These are phyloP conservation scores for Tipula confusa DNA, from an alignment of 2,888 invertebrate species.

Conservation along the genomic window DNA sequence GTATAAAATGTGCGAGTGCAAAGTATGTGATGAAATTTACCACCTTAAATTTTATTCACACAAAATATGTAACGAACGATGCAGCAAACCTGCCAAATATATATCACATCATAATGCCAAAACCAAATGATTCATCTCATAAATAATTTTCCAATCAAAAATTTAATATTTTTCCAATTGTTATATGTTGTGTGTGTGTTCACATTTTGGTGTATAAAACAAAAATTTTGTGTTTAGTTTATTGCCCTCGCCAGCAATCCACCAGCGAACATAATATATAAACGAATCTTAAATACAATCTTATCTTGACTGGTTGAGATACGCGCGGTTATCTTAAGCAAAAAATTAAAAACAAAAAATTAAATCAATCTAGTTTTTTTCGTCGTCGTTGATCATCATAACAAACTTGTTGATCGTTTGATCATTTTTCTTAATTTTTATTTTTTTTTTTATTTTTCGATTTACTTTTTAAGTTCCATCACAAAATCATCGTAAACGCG, in stretches of 20 bases:
- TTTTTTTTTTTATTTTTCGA: not conserved
- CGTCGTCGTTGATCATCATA: not conserved
- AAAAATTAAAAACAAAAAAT: not conserved
- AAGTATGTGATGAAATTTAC: not conserved
- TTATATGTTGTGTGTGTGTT: not conserved
- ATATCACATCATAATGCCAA: conserved; percentile 25
- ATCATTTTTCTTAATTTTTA: conserved; percentile 14
- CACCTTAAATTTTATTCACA: not conserved
- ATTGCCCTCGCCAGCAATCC: not conserved
- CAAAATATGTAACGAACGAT: not conserved
- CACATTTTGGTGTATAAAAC: not conserved
- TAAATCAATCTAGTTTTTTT: conserved; percentile 5
- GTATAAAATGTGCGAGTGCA: not conserved
- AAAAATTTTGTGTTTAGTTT: conserved; percentile 3
- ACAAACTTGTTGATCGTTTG: conserved; percentile 16
- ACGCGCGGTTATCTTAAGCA: not conserved
- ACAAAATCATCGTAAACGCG: not conserved
- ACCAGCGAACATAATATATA: not conserved
- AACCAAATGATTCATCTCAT: not conserved
- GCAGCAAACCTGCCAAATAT: not conserved
- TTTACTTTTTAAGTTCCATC: not conserved
- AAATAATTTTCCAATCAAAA: conserved; percentile 12
- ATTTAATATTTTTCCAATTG: not conserved
- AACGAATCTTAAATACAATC: not conserved
- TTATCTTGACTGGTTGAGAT: not conserved